Base-by-base conservation (phyloP, 35 echinoderm and acorn worm species). In the Ophiothrix spiculata region DNA sequence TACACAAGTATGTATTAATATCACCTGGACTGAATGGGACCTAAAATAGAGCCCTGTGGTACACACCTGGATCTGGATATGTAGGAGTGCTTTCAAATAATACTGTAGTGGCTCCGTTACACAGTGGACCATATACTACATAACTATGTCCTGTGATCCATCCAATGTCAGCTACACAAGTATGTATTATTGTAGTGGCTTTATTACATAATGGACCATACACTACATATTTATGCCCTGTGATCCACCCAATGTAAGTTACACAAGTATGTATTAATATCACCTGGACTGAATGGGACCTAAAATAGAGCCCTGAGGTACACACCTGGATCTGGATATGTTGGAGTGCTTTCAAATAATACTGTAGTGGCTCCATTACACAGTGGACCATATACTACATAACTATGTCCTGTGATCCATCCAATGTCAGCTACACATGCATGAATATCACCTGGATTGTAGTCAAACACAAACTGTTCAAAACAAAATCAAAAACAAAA, bases 381-480 rank as follows among this genome's bases (percentile, higher is more conserved):
- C n/a, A 99, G 96, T 37, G 96, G 96, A 83, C 96, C 96, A 78
- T 98, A 94, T n/a, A 94, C 95, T 1, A 99, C 96, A 85, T 91
- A 99, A 79, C 88, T 94, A 83, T 99, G 96, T 23, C 96, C 96
- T 41, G 96, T 93, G 33, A 99, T 99, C 96, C 96, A 98, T 0
- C 96, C 96, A 23, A 99, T 90, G 73, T 99, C 96, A 60, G 96
- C 96, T 38, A 94, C 96, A 80, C 95, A 99, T 40, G 96, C 96
- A 87, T 87, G 94, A 1, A 91, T 64, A 85, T 99, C 96, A 83
- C 89, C 89, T 79, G 92, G 91, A 46, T 86, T 77, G 74, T 99
- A 99, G 83, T 99, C 92, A 99, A 99, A 99, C 29, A 98, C 92
- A 75, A 93, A 91, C 96, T 99, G 60, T 10, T 69, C 16, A 49